These are phyloP conservation scores for Rhinella marina DNA, from an alignment of 2,797 vertebrate genomes.

Conservation along the genomic window DNA sequence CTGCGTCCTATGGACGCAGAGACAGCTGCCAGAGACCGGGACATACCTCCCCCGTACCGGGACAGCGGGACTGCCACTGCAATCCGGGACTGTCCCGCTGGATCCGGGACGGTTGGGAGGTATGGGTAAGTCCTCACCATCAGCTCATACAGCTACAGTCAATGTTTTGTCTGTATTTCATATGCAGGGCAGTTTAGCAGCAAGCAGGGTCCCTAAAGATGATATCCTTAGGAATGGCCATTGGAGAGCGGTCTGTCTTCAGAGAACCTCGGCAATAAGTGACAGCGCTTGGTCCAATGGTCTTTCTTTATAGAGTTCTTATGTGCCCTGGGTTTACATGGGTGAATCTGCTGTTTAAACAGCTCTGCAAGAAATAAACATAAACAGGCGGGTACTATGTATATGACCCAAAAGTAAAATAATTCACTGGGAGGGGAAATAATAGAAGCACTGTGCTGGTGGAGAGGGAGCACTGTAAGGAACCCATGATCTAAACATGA, in stretches of 20 bases:
- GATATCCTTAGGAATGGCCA: neutral
- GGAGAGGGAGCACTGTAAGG: constrained; percentile 14
- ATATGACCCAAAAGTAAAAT: neutral
- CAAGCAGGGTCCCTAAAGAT: neutral
- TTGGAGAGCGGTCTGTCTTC: neutral
- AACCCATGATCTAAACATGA: neutral
- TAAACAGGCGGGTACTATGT: neutral
- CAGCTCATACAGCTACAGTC: neutral
- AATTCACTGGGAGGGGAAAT: neutral
- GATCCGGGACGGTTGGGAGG: too few species aligned
- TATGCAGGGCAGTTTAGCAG: neutral
- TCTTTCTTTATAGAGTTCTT: neutral
- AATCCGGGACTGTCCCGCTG: too few species aligned
- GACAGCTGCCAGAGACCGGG: too few species aligned
- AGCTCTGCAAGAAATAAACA: neutral
- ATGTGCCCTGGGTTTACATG: neutral
- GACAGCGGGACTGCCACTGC: too few species aligned
- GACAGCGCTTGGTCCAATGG: neutral
- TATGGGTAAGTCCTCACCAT: neutral
- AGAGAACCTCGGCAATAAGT: too few species aligned
- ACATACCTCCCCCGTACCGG: too few species aligned
- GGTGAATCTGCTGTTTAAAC: neutral
- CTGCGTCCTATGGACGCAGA: too few species aligned
- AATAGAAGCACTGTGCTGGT: neutral
- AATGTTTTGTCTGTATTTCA: neutral